Base-by-base conservation (phyloP, 2,113 vertebrate species). In the Hemicordylus capensis region DNA sequence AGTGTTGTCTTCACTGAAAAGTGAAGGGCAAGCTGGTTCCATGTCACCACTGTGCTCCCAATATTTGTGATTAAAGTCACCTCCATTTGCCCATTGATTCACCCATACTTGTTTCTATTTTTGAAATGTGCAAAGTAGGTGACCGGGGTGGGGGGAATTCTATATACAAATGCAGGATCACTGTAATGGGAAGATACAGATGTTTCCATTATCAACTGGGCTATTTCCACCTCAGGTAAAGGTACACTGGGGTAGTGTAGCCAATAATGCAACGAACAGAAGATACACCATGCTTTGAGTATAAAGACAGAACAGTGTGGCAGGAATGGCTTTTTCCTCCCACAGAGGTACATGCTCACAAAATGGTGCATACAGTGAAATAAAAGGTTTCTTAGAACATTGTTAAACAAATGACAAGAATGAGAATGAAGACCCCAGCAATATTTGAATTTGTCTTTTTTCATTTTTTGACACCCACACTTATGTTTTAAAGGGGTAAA, bases 321-420 rank as follows among this genome's bases (percentile, higher is more conserved):
- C 42, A 28, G 34, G 48, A 88, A 83, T 89, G 92, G 89, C 95
- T 86, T 92, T 90, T 89, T 93, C 88, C 91, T 91, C 93, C 93
- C 93, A 94, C 93, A 91, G 89, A 95, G 93, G 94, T 94, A 96
- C 98, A 97, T 97, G 97, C 97, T 92, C 95, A 97, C 95, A 96
- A 95, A 95, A 95, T 93, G 92, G 93, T 93, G 95, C 94, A 94
- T 95, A 97, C 93, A 97, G 94, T 89, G 92, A 92, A 92, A 96
- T 85, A 95, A 95, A 93, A 95, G 87, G 95, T 90, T 89, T 91
- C 90, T 92, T 93, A 90, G 83, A 48, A 89, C 91, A 56, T 92
- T 90, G 91, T 90, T 96, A 92, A 97, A 97, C 96, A 97, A 97
- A 98, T 95, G 96, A 97, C 97, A 97, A 97, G 92, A 95, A 97